These are phyloP conservation scores for Heterotis niloticus DNA, from an alignment of 2,113 vertebrate species.

Conservation along the genomic window DNA sequence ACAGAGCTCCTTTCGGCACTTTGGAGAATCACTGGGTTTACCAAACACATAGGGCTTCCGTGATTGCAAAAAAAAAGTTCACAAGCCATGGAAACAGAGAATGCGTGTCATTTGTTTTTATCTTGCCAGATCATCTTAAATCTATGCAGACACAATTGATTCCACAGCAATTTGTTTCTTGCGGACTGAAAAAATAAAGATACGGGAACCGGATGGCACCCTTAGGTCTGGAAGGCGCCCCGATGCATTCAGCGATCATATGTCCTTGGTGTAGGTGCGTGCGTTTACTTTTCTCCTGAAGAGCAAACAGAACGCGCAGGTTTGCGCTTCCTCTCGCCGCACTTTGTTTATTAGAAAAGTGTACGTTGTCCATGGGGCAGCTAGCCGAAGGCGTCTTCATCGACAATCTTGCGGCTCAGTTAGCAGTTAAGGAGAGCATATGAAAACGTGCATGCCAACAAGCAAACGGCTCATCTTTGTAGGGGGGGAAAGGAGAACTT, in stretches of 20 bases:
- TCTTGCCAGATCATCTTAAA: background rate
- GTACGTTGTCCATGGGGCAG: too few species aligned
- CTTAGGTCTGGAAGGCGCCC: background rate
- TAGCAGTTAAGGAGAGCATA: too few species aligned
- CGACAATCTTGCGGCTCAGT: too few species aligned
- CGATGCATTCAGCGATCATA: background rate
- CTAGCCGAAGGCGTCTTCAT: too few species aligned
- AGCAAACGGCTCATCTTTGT: too few species aligned
- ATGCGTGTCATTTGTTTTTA: background rate
- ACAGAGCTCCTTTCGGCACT: background rate
- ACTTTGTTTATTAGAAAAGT: too few species aligned
- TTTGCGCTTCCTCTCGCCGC: too few species aligned
- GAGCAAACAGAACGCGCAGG: too few species aligned
- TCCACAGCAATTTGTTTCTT: background rate
- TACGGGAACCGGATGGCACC: too few species aligned
- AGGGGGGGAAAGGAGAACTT: too few species aligned
- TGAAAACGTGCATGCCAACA: too few species aligned
- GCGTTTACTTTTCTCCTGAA: too few species aligned
- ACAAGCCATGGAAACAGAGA: background rate
- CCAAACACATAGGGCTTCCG: background rate
- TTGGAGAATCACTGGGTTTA: background rate
- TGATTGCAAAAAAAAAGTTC: background rate
- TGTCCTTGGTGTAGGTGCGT: background rate
- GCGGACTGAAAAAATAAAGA: conserved; percentile 7
- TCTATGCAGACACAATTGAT: background rate